Conservation (phyloP, 2,888 invertebrate genomes). For the Chydorus sphaericus region DNA sequence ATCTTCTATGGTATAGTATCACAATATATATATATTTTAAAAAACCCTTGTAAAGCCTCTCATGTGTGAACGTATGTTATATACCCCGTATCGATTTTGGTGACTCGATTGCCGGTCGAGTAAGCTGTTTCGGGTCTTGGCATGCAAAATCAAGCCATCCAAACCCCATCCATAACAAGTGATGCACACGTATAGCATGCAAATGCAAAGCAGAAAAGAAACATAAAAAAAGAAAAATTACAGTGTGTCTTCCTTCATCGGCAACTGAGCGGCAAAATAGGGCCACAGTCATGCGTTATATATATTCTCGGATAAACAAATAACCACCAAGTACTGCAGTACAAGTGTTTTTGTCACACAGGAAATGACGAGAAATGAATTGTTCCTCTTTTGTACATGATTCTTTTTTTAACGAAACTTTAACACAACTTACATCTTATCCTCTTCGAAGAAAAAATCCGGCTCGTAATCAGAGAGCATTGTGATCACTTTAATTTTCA, state of each 20-base stretch:
- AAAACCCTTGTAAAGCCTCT: no score
- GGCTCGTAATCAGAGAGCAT: constrained; percentile 9
- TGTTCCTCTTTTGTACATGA: neutral
- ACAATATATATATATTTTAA: no score
- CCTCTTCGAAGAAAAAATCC: constrained; percentile 34
- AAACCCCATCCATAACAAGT: no score
- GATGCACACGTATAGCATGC: no score
- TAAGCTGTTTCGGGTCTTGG: no score
- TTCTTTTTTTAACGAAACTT: neutral
- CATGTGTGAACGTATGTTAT: no score
- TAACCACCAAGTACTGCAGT: neutral
- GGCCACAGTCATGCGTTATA: no score
- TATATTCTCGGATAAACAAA: neutral
- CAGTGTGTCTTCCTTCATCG: neutral
- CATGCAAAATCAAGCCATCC: no score
- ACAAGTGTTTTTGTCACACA: neutral
- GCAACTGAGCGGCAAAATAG: neutral
- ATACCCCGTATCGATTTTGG: no score
- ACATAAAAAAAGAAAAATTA: neutral
- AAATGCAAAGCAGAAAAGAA: neutral
- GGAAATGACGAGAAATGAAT: neutral
- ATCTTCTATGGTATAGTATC: no score
- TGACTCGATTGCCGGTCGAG: no score
- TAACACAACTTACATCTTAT: constrained; percentile 43
- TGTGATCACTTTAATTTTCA: no score